A percentile compares a stretch with the other conserved stretches of the same genome.
These are phyloP conservation scores for Bombus affinis DNA, from an alignment of 1,140 invertebrate genomes.

Conservation along the genomic window DNA sequence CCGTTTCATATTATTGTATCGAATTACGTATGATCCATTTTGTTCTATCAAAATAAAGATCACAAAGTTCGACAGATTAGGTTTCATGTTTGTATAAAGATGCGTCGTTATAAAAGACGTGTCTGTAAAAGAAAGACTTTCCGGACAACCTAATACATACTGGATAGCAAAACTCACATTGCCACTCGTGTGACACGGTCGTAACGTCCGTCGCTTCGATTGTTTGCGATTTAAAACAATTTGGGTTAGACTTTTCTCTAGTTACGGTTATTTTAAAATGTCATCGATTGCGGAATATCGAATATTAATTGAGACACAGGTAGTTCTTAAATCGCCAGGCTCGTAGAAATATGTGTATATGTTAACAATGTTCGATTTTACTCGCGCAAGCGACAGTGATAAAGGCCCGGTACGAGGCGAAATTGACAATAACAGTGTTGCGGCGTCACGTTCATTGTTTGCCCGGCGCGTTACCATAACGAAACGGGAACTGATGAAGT, in stretches of 20 bases:
- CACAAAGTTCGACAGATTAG: no score
- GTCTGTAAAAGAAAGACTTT: no score
- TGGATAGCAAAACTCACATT: no score
- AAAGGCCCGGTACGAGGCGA: slow-evolving; percentile 4
- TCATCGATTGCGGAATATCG: background rate
- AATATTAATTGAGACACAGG: background rate
- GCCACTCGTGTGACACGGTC: no score
- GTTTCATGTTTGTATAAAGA: no score
- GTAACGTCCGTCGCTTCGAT: no score
- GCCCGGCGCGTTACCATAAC: slow-evolving; percentile 29
- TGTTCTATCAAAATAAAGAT: no score
- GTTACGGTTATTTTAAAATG: background rate
- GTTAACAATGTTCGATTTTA: slow-evolving; percentile 18
- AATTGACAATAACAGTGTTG: slow-evolving; percentile 38
- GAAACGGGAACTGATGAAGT: slow-evolving; percentile 27
- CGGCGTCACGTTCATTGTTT: slow-evolving; percentile 31
- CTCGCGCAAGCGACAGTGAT: background rate
- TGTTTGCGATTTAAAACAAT: background rate
- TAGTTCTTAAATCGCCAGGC: background rate
- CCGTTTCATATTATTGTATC: no score
- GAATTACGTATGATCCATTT: no score
- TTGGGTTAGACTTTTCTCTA: background rate
- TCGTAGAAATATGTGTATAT: background rate
- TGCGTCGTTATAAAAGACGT: no score
- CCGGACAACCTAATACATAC: no score